Conservation (phyloP, 2,113 vertebrate genomes). For the Zapornia atra region DNA sequence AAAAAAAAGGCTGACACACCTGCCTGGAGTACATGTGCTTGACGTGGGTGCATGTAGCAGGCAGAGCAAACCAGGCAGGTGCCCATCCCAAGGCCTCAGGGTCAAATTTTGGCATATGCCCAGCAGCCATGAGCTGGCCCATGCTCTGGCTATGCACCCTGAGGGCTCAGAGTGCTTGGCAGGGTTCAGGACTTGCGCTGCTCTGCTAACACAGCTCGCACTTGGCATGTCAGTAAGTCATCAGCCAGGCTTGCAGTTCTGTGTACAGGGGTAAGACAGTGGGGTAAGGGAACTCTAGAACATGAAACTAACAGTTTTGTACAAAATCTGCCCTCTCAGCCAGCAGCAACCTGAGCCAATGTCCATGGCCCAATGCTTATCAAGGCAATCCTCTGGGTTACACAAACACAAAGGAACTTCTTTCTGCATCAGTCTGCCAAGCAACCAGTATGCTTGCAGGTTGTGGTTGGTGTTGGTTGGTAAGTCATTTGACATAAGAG, state of each 20-base stretch:
- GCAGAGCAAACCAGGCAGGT: background rate
- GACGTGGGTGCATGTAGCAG: accelerated
- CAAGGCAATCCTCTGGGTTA: background rate
- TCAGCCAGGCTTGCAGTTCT: background rate
- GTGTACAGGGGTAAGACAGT: background rate
- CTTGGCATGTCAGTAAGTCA: background rate
- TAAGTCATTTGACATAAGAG: background rate
- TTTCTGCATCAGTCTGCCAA: background rate
- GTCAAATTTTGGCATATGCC: accelerated
- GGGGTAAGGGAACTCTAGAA: background rate
- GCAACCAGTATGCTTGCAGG: background rate
- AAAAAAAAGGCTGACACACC: background rate
- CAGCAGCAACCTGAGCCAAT: background rate
- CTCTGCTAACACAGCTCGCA: background rate
- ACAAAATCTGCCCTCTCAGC: background rate
- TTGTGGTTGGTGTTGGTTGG: background rate
- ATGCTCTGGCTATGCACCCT: background rate
- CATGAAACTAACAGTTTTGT: background rate
- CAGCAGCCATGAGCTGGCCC: background rate
- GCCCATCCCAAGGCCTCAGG: too few species aligned
- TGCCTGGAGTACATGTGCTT: accelerated
- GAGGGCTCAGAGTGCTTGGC: background rate
- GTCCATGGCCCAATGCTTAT: background rate
- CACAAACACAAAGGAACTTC: background rate
- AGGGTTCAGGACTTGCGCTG: background rate